These are phyloP conservation scores for Hemaris fuciformis DNA, from an alignment of 2,888 invertebrate species.

Conservation along the genomic window DNA sequence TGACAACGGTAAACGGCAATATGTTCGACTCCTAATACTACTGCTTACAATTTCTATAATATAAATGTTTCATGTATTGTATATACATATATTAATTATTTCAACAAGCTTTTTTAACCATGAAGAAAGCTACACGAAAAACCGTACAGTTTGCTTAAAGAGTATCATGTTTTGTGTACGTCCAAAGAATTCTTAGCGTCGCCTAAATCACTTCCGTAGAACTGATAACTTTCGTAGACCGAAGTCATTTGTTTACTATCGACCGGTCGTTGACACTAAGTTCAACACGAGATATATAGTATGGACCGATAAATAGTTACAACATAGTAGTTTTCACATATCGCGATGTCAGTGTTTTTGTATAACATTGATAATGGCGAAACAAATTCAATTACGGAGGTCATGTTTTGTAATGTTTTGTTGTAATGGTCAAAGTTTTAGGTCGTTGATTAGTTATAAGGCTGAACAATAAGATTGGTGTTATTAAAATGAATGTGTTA, in stretches of 20 bases:
- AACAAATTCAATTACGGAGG: neutral
- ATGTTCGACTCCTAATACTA: no score
- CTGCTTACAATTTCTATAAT: no score
- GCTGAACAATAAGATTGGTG: no score
- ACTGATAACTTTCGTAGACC: constrained; percentile 30
- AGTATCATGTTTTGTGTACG: neutral
- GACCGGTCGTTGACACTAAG: constrained; percentile 32
- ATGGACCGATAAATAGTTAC: neutral
- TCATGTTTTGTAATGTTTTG: neutral
- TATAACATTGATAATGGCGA: neutral
- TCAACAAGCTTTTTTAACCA: no score
- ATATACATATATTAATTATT: no score
- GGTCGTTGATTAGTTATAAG: neutral
- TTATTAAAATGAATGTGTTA: neutral
- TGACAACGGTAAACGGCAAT: no score
- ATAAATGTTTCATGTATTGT: no score
- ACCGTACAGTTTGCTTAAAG: neutral
- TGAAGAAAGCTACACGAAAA: no score
- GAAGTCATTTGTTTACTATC: constrained; percentile 32
- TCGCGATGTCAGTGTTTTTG: neutral
- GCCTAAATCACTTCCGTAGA: constrained; percentile 32
- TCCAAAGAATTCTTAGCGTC: constrained; percentile 12
- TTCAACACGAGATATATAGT: constrained; percentile 11
- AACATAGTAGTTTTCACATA: neutral
- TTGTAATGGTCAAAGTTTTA: neutral